A percentile compares a stretch with the other conserved stretches of the same genome.
Conservation (phyloP, 2,113 vertebrate species). For the Accipiter virgatus region DNA sequence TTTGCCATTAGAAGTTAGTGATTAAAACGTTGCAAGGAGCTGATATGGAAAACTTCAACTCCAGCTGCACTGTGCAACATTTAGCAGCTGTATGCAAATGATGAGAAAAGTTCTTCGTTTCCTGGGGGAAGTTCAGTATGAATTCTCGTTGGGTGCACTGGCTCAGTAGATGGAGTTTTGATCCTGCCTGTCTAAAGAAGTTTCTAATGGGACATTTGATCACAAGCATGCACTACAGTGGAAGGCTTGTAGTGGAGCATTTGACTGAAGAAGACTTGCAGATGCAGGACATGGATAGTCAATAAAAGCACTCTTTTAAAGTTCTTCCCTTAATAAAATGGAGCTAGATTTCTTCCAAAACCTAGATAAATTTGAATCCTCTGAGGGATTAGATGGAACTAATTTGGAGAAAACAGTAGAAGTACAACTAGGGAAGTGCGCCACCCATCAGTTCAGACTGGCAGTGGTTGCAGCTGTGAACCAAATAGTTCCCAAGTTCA, state of each 20-base stretch:
- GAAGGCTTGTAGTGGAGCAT: neutral
- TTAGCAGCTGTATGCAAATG: conserved; percentile 71
- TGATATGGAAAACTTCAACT: neutral
- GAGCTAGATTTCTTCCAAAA: neutral
- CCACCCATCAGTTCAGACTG: neutral
- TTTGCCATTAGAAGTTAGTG: neutral
- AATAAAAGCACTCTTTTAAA: neutral
- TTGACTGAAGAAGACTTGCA: neutral
- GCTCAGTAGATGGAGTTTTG: conserved; percentile 35
- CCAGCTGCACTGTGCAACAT: neutral
- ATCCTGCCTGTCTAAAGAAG: conserved; percentile 50
- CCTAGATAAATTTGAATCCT: neutral
- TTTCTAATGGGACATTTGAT: conserved; percentile 61
- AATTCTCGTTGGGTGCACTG: conserved; percentile 24
- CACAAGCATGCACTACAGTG: neutral
- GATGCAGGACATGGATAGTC: neutral
- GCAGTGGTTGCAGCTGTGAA: neutral
- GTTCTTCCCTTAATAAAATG: neutral
- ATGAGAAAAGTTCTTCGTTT: conserved; percentile 25
- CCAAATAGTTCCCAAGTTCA: neutral
- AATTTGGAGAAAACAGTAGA: neutral
- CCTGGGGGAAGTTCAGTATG: conserved; percentile 40
- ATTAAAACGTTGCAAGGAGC: neutral
- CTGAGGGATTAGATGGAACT: neutral
- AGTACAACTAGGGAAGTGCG: neutral